These are phyloP conservation scores for Dromiciops gliroides DNA, from an alignment of 2,113 vertebrate species.

Conservation along the genomic window DNA sequence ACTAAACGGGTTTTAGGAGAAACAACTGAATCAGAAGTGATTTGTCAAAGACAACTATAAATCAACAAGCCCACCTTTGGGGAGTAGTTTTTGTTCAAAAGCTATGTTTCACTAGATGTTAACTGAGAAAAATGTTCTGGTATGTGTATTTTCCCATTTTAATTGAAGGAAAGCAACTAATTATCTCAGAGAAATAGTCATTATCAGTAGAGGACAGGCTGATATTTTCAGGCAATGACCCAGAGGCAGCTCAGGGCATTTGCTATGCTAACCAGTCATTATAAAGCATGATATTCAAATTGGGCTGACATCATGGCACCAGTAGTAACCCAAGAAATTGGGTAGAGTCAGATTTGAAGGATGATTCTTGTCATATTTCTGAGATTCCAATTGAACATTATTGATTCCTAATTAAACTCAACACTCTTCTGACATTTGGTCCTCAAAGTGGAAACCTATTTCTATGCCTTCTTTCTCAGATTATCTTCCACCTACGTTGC, in stretches of 20 bases:
- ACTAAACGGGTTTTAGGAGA: background rate
- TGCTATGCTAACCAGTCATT: conserved; percentile 1
- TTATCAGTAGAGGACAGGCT: conserved; percentile 46
- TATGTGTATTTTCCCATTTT: conserved; percentile 59
- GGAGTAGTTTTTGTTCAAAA: conserved; percentile 59
- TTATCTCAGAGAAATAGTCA: conserved; percentile 62
- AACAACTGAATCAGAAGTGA: background rate
- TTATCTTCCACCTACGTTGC: background rate
- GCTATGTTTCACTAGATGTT: conserved; percentile 39
- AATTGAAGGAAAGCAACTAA: conserved; percentile 72
- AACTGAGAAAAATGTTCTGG: conserved; percentile 63
- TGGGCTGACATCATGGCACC: background rate
- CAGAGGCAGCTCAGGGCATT: conserved; percentile 27
- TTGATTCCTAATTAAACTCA: background rate
- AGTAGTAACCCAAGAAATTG: rapidly evolving
- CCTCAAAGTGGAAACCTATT: background rate
- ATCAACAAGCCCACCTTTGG: conserved; percentile 22
- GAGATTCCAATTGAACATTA: rapidly evolving
- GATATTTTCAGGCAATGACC: conserved; percentile 54
- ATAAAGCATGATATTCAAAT: background rate
- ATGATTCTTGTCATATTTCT: rapidly evolving
- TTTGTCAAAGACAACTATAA: background rate
- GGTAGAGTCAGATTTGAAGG: background rate
- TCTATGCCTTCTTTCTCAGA: background rate
- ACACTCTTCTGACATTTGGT: rapidly evolving